Evolutionary conservation across 2,797 vertebrate genomes (phyloP), one percentile per base, ranked within the genome.

Genomic region (Bovichtus variegatus): DNA sequence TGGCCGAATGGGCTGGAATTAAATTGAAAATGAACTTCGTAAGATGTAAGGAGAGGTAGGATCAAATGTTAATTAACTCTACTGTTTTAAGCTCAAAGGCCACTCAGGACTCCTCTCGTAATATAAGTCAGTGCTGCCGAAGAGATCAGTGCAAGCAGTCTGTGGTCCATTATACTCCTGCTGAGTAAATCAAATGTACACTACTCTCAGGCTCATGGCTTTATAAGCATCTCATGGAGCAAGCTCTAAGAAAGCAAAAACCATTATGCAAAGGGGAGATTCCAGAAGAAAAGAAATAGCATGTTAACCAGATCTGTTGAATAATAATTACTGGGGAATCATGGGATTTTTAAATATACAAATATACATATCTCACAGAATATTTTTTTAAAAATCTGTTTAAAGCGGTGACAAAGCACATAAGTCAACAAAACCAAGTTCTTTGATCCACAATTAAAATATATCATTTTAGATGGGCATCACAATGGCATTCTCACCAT

Each of bases 11-110:
- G 65, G 38, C 64, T 74, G 83, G 86, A 78, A 87, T 83, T 75
- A 87, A 91, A 90, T 76, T 74, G 84, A 87, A 90, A 90, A 89
- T 80, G 85, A 91, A 85, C 82, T 77, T 71, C 23, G 72, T 51
- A 74, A 84, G 90, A 92, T 83, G 89, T 91, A 88, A 84, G 80
- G 77, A 84, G 87, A 85, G 72, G 29, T 59, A 49, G 85, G 93
- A 92, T 92, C 93, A 93, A 90, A 90, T 92, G 93, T 94, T 94
- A 94, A 94, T 94, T 93, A 93, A 93, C 91, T 92, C 78, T 60
- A 84, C 82, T 89, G 90, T 90, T 93, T 90, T 89, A 88, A 92
- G 89, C 91, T 93, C 91, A 91, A 86, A 93, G 93, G 91, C 87
- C 90, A 91, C 87, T 80, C 85, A 87, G 88, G 83, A 89, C 87